Percentiles rank a stretch among this genome's conserved stretches.
Evolutionary conservation across 2,888 invertebrate species (phyloP).

Genomic region (Augochlorella aurata): DNA sequence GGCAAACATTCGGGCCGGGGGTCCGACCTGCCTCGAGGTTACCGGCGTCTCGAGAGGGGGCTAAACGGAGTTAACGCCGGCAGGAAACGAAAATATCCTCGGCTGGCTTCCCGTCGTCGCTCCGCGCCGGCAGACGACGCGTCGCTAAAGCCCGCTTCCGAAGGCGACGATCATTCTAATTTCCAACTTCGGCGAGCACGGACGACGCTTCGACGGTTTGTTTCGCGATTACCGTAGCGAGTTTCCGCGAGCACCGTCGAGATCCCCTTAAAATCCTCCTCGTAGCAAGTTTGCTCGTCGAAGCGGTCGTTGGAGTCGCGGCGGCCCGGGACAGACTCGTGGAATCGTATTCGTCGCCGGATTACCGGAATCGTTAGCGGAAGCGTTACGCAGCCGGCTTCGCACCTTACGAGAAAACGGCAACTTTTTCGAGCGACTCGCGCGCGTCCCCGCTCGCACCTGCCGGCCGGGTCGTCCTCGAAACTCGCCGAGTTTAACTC

Average conservation of each 20-base stretch:
- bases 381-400: conserved; percentile 9
- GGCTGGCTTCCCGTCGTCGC: no score
- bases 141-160: background rate
- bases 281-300: conserved; percentile 24
- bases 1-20: conserved; percentile 71
- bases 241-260: conserved; percentile 21
- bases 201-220: conserved; percentile 6
- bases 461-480: background rate
- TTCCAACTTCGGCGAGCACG: background rate
- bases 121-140: no score
- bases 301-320: conserved; percentile 12
- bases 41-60: background rate
- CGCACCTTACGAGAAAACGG: conserved; percentile 19
- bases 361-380: conserved; percentile 55
- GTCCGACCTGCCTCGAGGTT: conserved; percentile 72
- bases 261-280: conserved; percentile 33
- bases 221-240: conserved; percentile 34
- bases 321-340: conserved; percentile 23
- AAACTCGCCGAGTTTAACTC: background rate
- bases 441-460: background rate
- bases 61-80: background rate
- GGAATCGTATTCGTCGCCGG: conserved; percentile 48
- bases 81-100: conserved; percentile 24
- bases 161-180: background rate
- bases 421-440: conserved; percentile 23